phyloP scores from a whole-genome alignment of 2,888 invertebrate species.

The Drosophila diplacantha region DNA sequence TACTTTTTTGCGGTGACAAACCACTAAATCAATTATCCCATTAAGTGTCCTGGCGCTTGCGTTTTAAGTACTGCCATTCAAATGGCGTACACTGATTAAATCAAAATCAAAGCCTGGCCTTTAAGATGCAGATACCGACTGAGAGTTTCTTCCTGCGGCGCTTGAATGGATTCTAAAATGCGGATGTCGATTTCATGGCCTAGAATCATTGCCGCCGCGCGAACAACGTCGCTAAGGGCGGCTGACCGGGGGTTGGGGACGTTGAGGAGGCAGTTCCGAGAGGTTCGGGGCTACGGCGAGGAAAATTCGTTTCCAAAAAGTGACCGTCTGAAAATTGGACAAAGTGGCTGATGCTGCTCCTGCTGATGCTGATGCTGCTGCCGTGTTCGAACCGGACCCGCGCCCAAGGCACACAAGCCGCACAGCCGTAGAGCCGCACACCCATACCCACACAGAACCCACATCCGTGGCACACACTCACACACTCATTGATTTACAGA shows the following conservation, averaged over 20 bases:
- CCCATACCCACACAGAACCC: constrained; percentile 21
- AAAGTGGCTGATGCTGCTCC: constrained; percentile 63
- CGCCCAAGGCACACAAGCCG: constrained; percentile 67
- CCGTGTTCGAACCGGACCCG: constrained; percentile 37
- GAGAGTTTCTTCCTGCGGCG: constrained; percentile 20
- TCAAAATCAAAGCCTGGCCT: constrained; percentile 19
- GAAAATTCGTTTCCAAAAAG: constrained; percentile 66
- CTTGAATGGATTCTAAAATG: constrained; percentile 64
- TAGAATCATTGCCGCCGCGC: constrained; percentile 65
- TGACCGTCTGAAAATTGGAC: constrained; percentile 72
- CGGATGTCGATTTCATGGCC: constrained; percentile 71
- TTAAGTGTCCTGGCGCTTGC: neutral
- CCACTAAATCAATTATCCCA: constrained; percentile 9
- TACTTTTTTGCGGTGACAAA: constrained; percentile 3
- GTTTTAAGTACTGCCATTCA: constrained; percentile 1
- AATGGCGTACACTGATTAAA: constrained; percentile 18
- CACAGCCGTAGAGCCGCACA: constrained; percentile 53
- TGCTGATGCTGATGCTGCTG: constrained; percentile 49
- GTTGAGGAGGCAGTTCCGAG: constrained; percentile 14
- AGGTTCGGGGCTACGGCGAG: constrained; percentile 22
- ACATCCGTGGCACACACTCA: constrained; percentile 1
- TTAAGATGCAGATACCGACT: constrained; percentile 33
- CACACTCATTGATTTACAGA: constrained; percentile 1
- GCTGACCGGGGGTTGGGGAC: constrained; percentile 16
- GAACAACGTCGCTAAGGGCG: constrained; percentile 50